Percentiles rank a stretch among this genome's conserved stretches.
phyloP scores from a whole-genome alignment of 2,797 vertebrate genomes.

The Lagocephalus sceleratus region DNA sequence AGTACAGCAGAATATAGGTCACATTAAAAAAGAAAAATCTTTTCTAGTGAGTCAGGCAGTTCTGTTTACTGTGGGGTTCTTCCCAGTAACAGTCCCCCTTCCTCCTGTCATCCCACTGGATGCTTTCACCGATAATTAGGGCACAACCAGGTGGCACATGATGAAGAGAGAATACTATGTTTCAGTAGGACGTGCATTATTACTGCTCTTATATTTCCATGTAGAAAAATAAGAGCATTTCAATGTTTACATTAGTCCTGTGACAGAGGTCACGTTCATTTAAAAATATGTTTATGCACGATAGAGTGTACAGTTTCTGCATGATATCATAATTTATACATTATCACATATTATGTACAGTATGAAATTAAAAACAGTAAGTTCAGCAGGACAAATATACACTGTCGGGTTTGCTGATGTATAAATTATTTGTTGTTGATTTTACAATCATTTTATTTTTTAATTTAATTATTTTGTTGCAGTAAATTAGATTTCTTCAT shows the following conservation, averaged over 20 bases:
- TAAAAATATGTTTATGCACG: too few relatives aligned
- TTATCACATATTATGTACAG: too few relatives aligned
- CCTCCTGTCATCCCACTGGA: neutral
- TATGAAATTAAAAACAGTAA: too few relatives aligned
- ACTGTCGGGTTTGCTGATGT: too few relatives aligned
- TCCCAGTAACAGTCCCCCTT: too few relatives aligned
- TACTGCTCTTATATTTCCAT: neutral
- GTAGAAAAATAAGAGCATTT: neutral
- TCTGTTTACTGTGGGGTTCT: too few relatives aligned
- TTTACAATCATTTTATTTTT: neutral
- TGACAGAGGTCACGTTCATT: too few relatives aligned
- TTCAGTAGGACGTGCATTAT: neutral
- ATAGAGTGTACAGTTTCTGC: too few relatives aligned
- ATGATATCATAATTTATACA: too few relatives aligned
- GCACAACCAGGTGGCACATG: neutral
- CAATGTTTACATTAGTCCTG: neutral
- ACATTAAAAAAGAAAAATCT: slow-evolving; percentile 50
- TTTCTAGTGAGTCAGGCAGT: slow-evolving; percentile 20
- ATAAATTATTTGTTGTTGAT: too few relatives aligned
- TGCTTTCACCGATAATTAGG: neutral
- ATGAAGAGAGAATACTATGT: neutral
- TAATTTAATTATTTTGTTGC: neutral
- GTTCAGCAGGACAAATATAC: too few relatives aligned
- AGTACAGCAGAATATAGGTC: slow-evolving; percentile 32
- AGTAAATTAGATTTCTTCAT: neutral